Conservation (phyloP, 2,797 vertebrate genomes). For the Psittacula echo region DNA sequence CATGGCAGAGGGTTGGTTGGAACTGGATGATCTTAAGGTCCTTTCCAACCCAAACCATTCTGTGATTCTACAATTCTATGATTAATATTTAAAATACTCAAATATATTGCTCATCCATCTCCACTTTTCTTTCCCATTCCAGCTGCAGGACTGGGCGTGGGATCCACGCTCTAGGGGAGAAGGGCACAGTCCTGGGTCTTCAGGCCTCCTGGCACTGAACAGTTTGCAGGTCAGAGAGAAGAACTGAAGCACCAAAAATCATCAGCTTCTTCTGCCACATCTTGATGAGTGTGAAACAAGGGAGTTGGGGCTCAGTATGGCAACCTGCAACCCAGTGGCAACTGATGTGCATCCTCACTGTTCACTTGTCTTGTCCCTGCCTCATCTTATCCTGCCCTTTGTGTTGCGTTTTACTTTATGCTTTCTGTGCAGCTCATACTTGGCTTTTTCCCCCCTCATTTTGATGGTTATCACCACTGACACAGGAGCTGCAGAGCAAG, state of each 20-base stretch:
- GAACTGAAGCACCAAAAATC: background rate
- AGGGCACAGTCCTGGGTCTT: background rate
- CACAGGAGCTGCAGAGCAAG: background rate
- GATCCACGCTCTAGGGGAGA: background rate
- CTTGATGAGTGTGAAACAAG: background rate
- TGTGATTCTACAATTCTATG: background rate
- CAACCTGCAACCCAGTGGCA: background rate
- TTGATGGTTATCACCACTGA: background rate
- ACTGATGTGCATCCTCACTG: background rate
- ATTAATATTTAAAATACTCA: background rate
- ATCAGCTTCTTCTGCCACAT: no score
- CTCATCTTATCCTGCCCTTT: background rate
- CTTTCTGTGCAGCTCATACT: background rate
- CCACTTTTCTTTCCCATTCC: background rate
- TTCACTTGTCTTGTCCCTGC: background rate
- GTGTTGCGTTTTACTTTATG: background rate
- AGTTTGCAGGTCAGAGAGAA: background rate
- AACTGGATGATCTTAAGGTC: no score
- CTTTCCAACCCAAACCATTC: no score
- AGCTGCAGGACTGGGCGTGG: background rate
- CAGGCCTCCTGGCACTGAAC: background rate
- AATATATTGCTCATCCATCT: background rate
- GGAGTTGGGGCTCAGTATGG: background rate
- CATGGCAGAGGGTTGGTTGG: no score
- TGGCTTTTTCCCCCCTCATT: fast-evolving